Base-by-base conservation (phyloP, 2,888 invertebrate species). In the Magallana nippona region DNA sequence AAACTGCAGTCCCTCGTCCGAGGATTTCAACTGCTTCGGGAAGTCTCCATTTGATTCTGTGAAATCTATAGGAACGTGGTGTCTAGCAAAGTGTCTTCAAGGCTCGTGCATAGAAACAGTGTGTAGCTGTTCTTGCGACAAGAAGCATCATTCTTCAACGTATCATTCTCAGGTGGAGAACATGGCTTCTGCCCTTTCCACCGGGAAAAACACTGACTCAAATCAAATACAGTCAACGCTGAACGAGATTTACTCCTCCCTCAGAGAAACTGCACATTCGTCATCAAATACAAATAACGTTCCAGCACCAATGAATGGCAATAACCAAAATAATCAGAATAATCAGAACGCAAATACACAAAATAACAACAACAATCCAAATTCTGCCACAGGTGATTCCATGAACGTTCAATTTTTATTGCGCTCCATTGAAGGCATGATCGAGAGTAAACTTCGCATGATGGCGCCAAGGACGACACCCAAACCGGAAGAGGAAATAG, bases 41-140 rank as follows among this genome's bases (percentile, higher is more conserved):
- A 83, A 84, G 27, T 87, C 83, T 13, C 63, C 87, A n/a, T 88
- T 88, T 79, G 57, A 63, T 2, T 13, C 80, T 10, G 81, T 88
- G 77, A 57, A 81, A 55, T 85, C 85, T 1, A 88, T 86, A 27
- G 83, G 81, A 22, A 84, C 87, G 2, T 88, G 88, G 88, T 88
- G 88, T 78, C 27, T 88, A 3, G 86, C 86, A 0, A 88, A 86
- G 83, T 88, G 88, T 79, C 57, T 87, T 13, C 82, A 83, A n/a
- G 77, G 82, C 1, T 83, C 83, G 13, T 88, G 88, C 78, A 83
- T 88, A 17, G 71, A 85, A 5, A 83, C 86, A 17, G 88, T 88
- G 1, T 88, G 88, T 57, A 57, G 79, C 2, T 88, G 88, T 81
- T 85, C 85, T 1, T 88, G 88, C 57, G 79, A 84, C 19, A 63